phyloP scores from a whole-genome alignment of 2,113 vertebrate species.

The Gadus macrocephalus region DNA sequence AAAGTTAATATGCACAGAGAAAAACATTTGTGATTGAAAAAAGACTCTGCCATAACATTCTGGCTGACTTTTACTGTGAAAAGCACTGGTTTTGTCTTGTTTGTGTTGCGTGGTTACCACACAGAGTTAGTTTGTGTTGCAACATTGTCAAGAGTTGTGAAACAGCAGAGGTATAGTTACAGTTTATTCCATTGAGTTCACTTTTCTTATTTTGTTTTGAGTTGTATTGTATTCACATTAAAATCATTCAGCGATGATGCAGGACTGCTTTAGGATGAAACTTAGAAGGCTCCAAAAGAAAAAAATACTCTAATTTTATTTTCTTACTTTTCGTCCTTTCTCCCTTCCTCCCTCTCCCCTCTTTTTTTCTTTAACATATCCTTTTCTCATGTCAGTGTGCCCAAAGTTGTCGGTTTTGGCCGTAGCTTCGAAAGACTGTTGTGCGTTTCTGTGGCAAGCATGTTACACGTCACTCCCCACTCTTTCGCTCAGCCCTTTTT shows the following conservation, averaged over 20 bases:
- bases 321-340: constrained; percentile 2
- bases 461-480: constrained; percentile 66
- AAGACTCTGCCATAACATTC: no score
- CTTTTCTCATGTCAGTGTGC: constrained; percentile 5
- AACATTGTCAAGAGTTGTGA: no score
- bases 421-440: constrained; percentile 45
- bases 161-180: not conserved
- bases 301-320: no score
- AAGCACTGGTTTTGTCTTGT: not conserved
- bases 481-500: constrained; percentile 51
- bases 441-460: constrained; percentile 32
- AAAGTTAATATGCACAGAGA: no score
- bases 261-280: no score
- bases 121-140: not conserved
- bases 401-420: constrained; percentile 46
- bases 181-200: constrained; percentile 1
- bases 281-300: no score
- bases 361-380: not conserved
- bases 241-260: no score
- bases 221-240: no score
- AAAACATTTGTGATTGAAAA: no score
- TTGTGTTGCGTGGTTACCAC: not conserved
- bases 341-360: not conserved
- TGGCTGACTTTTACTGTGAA: not conserved
- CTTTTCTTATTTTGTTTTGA: not conserved